Conservation (phyloP, 2,113 vertebrate species). For the Crotophaga sulcirostris region DNA sequence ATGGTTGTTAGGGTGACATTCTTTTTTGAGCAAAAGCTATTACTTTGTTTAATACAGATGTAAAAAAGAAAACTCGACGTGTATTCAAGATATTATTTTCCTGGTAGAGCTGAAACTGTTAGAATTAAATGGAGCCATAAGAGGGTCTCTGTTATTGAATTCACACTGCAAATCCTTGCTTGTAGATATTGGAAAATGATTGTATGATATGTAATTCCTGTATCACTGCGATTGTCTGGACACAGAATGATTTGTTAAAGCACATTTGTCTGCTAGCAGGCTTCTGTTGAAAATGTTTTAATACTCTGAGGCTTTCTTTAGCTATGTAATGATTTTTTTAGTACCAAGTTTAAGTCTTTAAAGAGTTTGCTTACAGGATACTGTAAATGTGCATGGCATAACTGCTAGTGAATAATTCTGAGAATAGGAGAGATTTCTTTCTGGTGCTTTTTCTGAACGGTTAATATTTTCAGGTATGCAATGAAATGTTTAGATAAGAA, state of each 20-base stretch:
- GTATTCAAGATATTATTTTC: neutral
- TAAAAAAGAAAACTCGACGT: neutral
- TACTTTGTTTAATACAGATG: neutral
- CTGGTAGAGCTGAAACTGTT: neutral
- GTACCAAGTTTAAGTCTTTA: neutral
- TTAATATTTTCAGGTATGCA: slow-evolving; percentile 85
- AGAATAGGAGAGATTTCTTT: neutral
- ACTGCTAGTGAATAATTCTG: neutral
- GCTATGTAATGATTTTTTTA: neutral
- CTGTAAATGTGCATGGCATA: neutral
- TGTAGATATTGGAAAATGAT: neutral
- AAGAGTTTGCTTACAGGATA: neutral
- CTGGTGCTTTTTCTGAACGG: neutral
- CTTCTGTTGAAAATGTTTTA: neutral
- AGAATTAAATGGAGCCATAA: neutral
- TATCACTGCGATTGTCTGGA: neutral
- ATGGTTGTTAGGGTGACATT: slow-evolving; percentile 28
- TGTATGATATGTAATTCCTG: neutral
- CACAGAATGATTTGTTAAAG: neutral
- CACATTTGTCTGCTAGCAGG: neutral
- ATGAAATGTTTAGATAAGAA: slow-evolving; percentile 99
- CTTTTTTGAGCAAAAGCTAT: neutral
- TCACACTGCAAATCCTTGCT: neutral
- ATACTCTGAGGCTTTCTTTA: neutral
- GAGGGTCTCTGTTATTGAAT: neutral